Percentiles rank a stretch among this genome's conserved stretches.
Evolutionary conservation across 2,797 vertebrate species (phyloP).

Genomic region (Craterocephalus amniculus): DNA sequence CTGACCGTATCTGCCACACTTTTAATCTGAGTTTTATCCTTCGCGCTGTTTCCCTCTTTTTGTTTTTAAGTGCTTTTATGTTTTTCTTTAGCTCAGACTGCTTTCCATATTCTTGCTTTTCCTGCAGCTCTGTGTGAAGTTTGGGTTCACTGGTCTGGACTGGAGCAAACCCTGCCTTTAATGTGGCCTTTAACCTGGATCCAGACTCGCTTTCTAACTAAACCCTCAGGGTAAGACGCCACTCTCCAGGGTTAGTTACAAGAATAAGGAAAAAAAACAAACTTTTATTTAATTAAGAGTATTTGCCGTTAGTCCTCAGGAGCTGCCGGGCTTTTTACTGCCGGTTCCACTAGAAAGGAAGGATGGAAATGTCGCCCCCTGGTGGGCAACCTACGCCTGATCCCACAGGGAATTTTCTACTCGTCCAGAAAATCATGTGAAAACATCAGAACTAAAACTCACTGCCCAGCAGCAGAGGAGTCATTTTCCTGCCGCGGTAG

Average conservation of each 20-base stretch:
- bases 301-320: constrained; percentile 1
- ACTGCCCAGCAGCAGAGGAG: constrained; percentile 25
- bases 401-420: constrained; percentile 37
- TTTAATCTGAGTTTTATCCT: constrained; percentile 12
- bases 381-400: constrained; percentile 31
- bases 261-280: background rate
- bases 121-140: constrained; percentile 20
- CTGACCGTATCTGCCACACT: constrained; percentile 23
- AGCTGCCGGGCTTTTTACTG: constrained; percentile 33
- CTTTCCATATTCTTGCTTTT: constrained; percentile 24
- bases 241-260: background rate
- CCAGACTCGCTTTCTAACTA: constrained; percentile 15
- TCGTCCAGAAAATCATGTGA: constrained; percentile 3
- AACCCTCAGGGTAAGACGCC: background rate
- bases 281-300: background rate
- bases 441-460: background rate
- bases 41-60: background rate
- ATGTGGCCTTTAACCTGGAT: constrained; percentile 57
- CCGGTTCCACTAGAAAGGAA: constrained; percentile 10
- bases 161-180: constrained; percentile 42
- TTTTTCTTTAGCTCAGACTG: constrained; percentile 13
- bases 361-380: constrained; percentile 20
- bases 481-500: constrained; percentile 20
- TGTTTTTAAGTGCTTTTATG: constrained; percentile 24
- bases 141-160: constrained; percentile 26